Percentiles rank a stretch among this genome's conserved stretches.
Conservation (phyloP, 2,888 invertebrate genomes). For the Chaetogeoica ovagalla region DNA sequence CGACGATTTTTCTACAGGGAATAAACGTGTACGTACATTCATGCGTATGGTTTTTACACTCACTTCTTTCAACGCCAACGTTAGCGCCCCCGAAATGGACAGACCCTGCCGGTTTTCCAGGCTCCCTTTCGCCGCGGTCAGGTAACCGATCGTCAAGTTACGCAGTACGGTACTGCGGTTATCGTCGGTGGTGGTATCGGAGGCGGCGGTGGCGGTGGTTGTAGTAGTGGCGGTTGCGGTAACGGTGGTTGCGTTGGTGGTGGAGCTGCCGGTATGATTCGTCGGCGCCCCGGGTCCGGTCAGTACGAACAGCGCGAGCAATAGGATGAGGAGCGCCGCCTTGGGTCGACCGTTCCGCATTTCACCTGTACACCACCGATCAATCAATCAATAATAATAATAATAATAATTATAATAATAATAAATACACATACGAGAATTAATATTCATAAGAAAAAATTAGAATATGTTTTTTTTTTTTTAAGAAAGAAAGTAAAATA, state of each 20-base stretch:
- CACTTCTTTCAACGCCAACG: slow-evolving; percentile 85
- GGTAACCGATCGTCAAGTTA: slow-evolving; percentile 79
- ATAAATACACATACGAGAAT: no score
- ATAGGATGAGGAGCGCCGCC: slow-evolving; percentile 58
- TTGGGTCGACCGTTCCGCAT: slow-evolving; percentile 57
- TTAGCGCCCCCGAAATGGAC: slow-evolving; percentile 86
- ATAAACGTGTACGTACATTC: no score
- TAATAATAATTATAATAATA: no score
- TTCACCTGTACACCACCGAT: slow-evolving; percentile 22
- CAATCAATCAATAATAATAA: no score
- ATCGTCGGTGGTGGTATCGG: slow-evolving; percentile 57
- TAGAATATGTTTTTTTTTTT: no score
- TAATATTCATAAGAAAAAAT: no score
- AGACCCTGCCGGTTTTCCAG: slow-evolving; percentile 79
- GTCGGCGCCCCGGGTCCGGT: slow-evolving; percentile 31
- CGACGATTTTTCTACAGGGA: no score
- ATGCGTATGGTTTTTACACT: slow-evolving; percentile 39
- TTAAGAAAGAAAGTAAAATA: no score
- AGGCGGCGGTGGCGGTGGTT: slow-evolving; percentile 58
- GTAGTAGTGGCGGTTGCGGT: slow-evolving; percentile 54
- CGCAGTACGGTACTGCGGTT: slow-evolving; percentile 54
- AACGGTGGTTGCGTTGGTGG: slow-evolving; percentile 59
- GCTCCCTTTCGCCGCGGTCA: slow-evolving; percentile 79
- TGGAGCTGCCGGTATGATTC: slow-evolving; percentile 58
- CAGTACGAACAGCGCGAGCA: slow-evolving; percentile 54